A percentile compares a stretch with the other conserved stretches of the same genome.
phyloP scores from a whole-genome alignment of 2,113 vertebrate species.

The Hyperopisus bebe region DNA sequence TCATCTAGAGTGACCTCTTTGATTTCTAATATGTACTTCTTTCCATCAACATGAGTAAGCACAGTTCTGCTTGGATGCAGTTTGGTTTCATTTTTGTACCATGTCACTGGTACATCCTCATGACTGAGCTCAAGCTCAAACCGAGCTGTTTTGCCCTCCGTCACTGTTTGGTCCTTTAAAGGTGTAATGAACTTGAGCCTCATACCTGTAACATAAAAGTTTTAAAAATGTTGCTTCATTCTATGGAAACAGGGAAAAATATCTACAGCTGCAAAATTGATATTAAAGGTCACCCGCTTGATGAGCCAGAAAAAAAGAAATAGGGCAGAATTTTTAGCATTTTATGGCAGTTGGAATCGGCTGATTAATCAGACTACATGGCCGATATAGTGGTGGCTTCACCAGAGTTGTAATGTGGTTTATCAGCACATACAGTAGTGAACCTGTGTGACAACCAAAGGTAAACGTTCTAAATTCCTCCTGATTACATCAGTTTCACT shows the following conservation, averaged over 20 bases:
- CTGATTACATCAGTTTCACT: not conserved
- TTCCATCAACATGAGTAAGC: slow-evolving; percentile 76
- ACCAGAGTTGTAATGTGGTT: not conserved
- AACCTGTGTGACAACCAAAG: not conserved
- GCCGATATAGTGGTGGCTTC: not conserved
- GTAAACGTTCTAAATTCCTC: not conserved
- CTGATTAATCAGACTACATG: not conserved
- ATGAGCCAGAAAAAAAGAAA: not conserved
- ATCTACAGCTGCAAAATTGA: not conserved
- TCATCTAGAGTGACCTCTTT: slow-evolving; percentile 89
- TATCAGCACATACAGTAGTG: not conserved
- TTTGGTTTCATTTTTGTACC: slow-evolving; percentile 91
- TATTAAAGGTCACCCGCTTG: not conserved
- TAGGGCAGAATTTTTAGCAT: not conserved
- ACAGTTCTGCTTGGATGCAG: slow-evolving; percentile 85
- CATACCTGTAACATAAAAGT: slow-evolving; percentile 66
- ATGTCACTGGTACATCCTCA: slow-evolving; percentile 79
- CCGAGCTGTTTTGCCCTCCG: slow-evolving; percentile 83
- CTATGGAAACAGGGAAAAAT: not conserved
- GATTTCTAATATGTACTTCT: slow-evolving; percentile 81
- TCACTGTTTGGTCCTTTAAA: slow-evolving; percentile 90
- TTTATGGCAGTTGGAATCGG: not conserved
- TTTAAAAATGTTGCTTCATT: slow-evolving; percentile 8
- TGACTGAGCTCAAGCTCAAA: slow-evolving; percentile 95
- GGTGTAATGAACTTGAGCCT: slow-evolving; percentile 85